Evolutionary conservation across 35 echinoderm and acorn worm genomes (phyloP).

Genomic region (Stichopus chloronotus): DNA sequence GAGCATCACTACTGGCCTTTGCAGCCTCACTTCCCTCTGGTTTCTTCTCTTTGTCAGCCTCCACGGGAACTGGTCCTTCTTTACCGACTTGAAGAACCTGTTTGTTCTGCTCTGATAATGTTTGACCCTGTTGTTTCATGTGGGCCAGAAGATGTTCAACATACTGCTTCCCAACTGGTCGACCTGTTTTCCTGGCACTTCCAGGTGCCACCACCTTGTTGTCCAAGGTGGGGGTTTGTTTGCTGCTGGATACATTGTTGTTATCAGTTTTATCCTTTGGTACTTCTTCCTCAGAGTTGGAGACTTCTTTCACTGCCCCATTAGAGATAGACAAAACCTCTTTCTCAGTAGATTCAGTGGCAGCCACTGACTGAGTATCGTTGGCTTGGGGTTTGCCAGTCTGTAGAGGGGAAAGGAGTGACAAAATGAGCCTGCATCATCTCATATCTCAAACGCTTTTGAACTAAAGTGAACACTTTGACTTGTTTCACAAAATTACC

Average conservation of each 20-base stretch:
- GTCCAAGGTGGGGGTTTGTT: not conserved
- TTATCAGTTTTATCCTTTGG: not conserved
- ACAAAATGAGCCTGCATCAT: too few species aligned
- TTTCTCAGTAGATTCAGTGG: not conserved
- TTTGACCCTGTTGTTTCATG: constrained; percentile 25
- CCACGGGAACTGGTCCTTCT: not conserved
- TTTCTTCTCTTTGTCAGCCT: not conserved
- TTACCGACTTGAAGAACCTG: not conserved
- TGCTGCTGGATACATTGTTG: not conserved
- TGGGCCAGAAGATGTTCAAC: constrained; percentile 44
- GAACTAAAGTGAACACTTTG: not conserved
- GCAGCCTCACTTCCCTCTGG: not conserved
- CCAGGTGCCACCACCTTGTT: not conserved
- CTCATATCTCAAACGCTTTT: not conserved
- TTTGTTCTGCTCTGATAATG: not conserved
- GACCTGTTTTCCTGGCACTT: constrained; percentile 54
- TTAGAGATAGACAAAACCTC: not conserved
- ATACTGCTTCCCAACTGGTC: constrained; percentile 52
- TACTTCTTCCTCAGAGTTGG: not conserved
- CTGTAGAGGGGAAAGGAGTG: not conserved
- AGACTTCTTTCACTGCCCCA: not conserved
- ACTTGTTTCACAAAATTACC: too few species aligned
- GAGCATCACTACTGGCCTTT: too few species aligned
- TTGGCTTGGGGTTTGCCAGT: not conserved
- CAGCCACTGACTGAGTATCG: not conserved